phyloP scores from a whole-genome alignment of 2,888 invertebrate species.

The Helicoverpa assulta region DNA sequence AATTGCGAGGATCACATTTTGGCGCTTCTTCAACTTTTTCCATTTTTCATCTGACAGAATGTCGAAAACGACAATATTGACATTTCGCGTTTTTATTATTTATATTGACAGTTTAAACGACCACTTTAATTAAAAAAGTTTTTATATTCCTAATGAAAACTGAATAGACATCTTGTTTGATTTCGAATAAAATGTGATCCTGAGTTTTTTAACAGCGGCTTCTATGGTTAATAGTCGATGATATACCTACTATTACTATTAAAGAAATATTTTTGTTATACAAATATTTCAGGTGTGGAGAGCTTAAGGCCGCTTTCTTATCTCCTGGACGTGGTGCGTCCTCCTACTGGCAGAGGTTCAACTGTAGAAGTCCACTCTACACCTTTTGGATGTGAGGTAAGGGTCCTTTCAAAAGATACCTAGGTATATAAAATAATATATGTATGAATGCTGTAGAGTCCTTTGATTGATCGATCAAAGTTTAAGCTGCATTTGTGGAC shows the following conservation, averaged over 20 bases:
- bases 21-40: neutral
- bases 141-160: neutral
- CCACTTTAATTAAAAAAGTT: slow-evolving; percentile 7
- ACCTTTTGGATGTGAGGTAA: slow-evolving; percentile 85
- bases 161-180: too few relatives aligned
- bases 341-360: slow-evolving; percentile 80
- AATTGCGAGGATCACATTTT: slow-evolving; percentile 62
- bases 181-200: too few relatives aligned
- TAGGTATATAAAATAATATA: too few relatives aligned
- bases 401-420: too few relatives aligned
- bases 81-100: slow-evolving; percentile 4
- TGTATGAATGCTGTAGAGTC: too few relatives aligned
- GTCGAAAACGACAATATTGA: neutral
- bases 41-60: neutral
- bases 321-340: slow-evolving; percentile 79
- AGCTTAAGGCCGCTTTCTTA: slow-evolving; percentile 83
- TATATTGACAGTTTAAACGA: neutral
- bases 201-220: too few relatives aligned
- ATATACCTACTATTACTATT: too few relatives aligned
- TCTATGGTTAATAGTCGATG: too few relatives aligned
- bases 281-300: slow-evolving; percentile 53
- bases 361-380: slow-evolving; percentile 83
- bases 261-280: neutral
- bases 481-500: too few relatives aligned
- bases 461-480: too few relatives aligned